Percentiles rank a stretch among this genome's conserved stretches.
phyloP scores from a whole-genome alignment of 2,797 vertebrate genomes.

The Sebastes reedi region DNA sequence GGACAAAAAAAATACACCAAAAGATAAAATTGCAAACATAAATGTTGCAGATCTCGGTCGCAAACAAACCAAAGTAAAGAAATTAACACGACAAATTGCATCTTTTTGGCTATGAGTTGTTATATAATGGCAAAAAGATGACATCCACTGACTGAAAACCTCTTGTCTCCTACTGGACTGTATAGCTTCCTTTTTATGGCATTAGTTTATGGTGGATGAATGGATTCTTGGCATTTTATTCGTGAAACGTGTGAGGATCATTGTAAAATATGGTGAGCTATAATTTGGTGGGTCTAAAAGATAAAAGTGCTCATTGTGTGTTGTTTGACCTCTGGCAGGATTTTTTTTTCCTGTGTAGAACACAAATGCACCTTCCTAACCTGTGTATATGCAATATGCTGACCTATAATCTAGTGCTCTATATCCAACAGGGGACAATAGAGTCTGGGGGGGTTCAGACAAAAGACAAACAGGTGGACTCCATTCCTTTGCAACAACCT shows the following conservation, averaged over 20 bases:
- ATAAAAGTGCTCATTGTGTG: neutral
- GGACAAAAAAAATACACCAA: neutral
- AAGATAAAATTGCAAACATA: neutral
- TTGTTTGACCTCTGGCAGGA: neutral
- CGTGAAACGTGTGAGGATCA: neutral
- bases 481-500: conserved; percentile 66
- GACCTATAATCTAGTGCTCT: conserved; percentile 40
- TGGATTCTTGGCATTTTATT: conserved; percentile 5
- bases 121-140: neutral
- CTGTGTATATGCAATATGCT: conserved; percentile 30
- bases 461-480: conserved; percentile 70
- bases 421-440: conserved; percentile 39
- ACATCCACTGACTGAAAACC: neutral
- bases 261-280: neutral
- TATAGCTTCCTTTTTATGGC: neutral
- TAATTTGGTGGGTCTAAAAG: conserved; percentile 4
- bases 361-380: conserved; percentile 8
- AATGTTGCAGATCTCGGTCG: neutral
- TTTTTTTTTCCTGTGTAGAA: neutral
- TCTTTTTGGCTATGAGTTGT: neutral
- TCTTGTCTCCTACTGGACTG: neutral
- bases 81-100: neutral
- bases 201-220: neutral
- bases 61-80: neutral
- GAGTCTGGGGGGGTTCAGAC: conserved; percentile 30